These are phyloP conservation scores for Crotalus viridis DNA, from an alignment of 2,113 vertebrate species.

Conservation along the genomic window DNA sequence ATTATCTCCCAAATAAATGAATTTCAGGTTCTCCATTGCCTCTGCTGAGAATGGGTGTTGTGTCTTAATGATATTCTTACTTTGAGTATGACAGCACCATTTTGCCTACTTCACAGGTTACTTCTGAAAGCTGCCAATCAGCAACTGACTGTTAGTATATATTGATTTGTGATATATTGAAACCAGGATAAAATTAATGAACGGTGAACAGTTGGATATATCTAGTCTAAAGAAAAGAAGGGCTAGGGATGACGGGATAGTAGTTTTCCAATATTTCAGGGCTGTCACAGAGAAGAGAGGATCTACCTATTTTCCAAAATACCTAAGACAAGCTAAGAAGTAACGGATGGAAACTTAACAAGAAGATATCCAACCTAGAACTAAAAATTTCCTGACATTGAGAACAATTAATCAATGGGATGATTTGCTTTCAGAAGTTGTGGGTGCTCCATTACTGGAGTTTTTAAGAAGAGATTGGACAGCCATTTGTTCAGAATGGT, in stretches of 20 bases:
- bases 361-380: background rate
- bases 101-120: background rate
- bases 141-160: background rate
- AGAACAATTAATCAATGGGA: too few species aligned
- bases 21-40: background rate
- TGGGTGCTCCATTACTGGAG: too few species aligned
- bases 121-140: background rate
- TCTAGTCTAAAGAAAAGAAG: background rate
- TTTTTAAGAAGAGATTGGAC: too few species aligned
- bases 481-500: too few species aligned
- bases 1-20: background rate
- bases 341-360: background rate
- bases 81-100: background rate
- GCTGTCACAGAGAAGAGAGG: background rate
- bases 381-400: too few species aligned
- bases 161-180: background rate
- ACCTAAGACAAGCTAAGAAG: background rate
- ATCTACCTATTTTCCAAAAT: background rate
- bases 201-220: background rate
- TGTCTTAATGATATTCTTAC: background rate
- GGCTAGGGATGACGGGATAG: too few species aligned
- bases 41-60: background rate
- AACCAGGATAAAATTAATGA: background rate
- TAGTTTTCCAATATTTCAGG: too few species aligned
- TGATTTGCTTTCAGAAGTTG: too few species aligned